These are phyloP conservation scores for Trichopria drosophilae DNA, from an alignment of 2,888 invertebrate genomes.

Conservation along the genomic window DNA sequence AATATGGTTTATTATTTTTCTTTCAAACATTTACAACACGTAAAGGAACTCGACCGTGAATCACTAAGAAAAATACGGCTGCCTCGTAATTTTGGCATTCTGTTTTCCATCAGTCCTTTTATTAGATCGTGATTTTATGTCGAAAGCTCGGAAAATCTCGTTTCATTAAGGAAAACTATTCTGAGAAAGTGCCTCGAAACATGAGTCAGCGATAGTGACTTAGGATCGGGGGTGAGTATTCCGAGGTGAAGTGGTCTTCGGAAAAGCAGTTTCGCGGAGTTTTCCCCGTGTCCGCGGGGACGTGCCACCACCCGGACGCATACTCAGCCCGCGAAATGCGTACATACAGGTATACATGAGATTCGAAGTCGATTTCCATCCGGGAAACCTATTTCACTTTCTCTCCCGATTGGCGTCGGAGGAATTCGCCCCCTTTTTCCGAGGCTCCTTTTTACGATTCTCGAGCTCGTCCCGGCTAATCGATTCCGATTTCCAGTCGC, in stretches of 20 bases:
- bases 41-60: too few relatives aligned
- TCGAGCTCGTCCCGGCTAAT: conserved; percentile 30
- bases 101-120: too few relatives aligned
- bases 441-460: neutral
- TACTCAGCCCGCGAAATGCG: conserved; percentile 7
- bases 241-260: conserved; percentile 14
- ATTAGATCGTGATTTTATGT: too few relatives aligned
- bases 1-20: too few relatives aligned
- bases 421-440: conserved; percentile 17
- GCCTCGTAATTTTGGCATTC: too few relatives aligned
- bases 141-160: too few relatives aligned
- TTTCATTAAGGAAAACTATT: too few relatives aligned
- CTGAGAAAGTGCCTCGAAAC: too few relatives aligned
- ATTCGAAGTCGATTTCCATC: conserved; percentile 24
- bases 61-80: too few relatives aligned
- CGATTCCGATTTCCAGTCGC: conserved; percentile 40
- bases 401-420: conserved; percentile 12
- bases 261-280: conserved; percentile 22
- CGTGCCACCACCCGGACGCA: conserved; percentile 17
- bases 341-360: conserved; percentile 9
- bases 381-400: conserved; percentile 5
- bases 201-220: too few relatives aligned
- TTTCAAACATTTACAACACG: too few relatives aligned
- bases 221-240: too few relatives aligned
- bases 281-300: conserved; percentile 21